These are phyloP conservation scores for Dromiciops gliroides DNA, from an alignment of 2,113 vertebrate species.

Conservation along the genomic window DNA sequence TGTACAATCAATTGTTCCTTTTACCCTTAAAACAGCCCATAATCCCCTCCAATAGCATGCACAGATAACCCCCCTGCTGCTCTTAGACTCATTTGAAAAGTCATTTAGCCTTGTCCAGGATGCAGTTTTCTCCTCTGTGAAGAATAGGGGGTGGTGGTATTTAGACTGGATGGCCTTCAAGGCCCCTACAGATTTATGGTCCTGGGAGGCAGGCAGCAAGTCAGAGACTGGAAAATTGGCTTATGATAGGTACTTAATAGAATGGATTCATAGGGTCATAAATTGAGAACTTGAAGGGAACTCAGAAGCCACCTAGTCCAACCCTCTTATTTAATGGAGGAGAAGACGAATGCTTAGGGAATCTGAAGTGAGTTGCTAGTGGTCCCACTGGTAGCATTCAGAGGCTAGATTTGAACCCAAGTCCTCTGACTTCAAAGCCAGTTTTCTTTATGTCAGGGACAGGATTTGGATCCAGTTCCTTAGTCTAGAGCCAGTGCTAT, in stretches of 20 bases:
- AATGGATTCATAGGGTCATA: not conserved
- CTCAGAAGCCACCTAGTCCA: not conserved
- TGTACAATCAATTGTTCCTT: not conserved
- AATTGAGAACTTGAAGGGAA: not conserved
- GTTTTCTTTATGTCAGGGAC: not conserved
- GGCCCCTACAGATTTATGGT: not conserved
- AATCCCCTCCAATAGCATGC: not conserved
- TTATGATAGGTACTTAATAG: not conserved
- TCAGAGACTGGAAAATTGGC: not conserved
- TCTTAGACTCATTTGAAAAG: not conserved
- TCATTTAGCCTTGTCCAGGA: not conserved
- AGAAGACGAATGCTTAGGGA: not conserved
- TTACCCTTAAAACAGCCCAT: not conserved
- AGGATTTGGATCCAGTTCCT: not conserved
- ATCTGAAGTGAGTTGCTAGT: not conserved
- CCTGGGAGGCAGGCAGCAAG: not conserved
- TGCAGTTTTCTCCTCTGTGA: not conserved
- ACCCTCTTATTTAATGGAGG: not conserved
- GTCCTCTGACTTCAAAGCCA: not conserved
- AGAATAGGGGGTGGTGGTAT: not conserved
- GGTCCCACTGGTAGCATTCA: not conserved
- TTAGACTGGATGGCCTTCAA: not conserved
- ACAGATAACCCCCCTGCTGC: not conserved
- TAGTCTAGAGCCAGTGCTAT: not conserved
- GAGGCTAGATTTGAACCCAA: not conserved